A percentile compares a stretch with the other conserved stretches of the same genome.
These are phyloP conservation scores for Girardinus metallicus DNA, from an alignment of 2,797 vertebrate species.

Conservation along the genomic window DNA sequence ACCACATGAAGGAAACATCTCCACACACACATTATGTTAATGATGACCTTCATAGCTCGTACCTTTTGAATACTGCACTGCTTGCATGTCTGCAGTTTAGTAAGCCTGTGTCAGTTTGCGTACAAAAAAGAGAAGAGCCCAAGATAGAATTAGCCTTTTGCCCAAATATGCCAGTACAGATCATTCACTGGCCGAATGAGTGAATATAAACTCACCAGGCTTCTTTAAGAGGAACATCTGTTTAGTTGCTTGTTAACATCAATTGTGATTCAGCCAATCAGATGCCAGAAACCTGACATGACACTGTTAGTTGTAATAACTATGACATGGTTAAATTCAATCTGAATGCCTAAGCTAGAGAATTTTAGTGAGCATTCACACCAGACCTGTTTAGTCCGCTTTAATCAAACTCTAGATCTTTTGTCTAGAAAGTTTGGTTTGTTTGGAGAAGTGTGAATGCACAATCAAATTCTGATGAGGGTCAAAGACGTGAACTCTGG, in stretches of 20 bases:
- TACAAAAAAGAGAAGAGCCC: background rate
- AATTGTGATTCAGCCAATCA: background rate
- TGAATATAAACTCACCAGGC: conserved; percentile 4
- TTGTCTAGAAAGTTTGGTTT: no score
- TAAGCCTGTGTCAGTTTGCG: conserved; percentile 1
- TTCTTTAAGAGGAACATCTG: background rate
- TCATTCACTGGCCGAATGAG: background rate
- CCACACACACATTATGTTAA: conserved; percentile 64
- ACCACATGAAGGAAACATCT: conserved; percentile 14
- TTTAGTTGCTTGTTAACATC: background rate
- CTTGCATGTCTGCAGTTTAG: conserved; percentile 32
- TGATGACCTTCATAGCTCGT: conserved; percentile 67
- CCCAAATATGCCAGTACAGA: background rate
- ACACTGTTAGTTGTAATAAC: background rate
- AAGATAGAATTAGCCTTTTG: background rate
- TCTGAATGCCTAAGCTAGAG: background rate
- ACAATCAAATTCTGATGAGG: no score
- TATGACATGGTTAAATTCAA: background rate
- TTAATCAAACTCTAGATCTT: no score
- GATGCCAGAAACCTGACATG: background rate
- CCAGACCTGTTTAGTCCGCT: no score
- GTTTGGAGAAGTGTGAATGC: no score
- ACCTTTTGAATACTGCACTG: conserved; percentile 45
- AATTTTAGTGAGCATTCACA: background rate
- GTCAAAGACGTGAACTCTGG: no score